Evolutionary conservation across 2,113 vertebrate genomes (phyloP).

Genomic region (Apaloderma vittatum): DNA sequence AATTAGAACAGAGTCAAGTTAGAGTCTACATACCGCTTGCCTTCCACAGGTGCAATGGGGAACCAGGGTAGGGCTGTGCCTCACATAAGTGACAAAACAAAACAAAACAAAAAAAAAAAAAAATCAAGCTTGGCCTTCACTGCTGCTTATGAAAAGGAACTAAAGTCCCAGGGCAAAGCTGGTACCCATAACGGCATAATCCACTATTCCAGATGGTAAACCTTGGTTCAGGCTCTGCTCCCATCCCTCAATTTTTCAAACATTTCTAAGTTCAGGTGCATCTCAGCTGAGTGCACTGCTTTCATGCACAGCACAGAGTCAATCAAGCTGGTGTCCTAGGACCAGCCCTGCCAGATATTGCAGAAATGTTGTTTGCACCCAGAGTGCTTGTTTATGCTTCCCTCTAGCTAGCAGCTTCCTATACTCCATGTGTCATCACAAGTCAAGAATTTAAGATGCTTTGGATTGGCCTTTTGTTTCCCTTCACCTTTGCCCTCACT

Average conservation of each 20-base stretch:
- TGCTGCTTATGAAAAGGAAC: background rate
- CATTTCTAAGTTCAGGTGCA: fast-evolving
- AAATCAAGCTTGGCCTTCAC: background rate
- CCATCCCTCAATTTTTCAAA: background rate
- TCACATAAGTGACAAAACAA: background rate
- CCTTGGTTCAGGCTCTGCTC: background rate
- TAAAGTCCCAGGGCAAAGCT: background rate
- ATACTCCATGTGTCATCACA: background rate
- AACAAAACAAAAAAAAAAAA: no score
- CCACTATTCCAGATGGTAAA: background rate
- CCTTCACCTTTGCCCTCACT: background rate
- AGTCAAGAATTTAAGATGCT: background rate
- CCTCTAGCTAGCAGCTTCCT: background rate
- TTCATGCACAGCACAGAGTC: background rate
- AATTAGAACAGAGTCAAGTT: background rate
- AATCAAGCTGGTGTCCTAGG: background rate
- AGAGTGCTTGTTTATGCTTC: background rate
- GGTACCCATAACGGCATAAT: background rate
- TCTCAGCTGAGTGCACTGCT: background rate
- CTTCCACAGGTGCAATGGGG: background rate
- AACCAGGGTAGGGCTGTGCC: background rate
- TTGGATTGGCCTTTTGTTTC: background rate
- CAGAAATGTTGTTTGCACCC: background rate
- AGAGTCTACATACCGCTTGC: background rate
- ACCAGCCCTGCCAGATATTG: background rate